Evolutionary conservation across 2,888 invertebrate genomes (phyloP).

Genomic region (Silvanus unidentatus): DNA sequence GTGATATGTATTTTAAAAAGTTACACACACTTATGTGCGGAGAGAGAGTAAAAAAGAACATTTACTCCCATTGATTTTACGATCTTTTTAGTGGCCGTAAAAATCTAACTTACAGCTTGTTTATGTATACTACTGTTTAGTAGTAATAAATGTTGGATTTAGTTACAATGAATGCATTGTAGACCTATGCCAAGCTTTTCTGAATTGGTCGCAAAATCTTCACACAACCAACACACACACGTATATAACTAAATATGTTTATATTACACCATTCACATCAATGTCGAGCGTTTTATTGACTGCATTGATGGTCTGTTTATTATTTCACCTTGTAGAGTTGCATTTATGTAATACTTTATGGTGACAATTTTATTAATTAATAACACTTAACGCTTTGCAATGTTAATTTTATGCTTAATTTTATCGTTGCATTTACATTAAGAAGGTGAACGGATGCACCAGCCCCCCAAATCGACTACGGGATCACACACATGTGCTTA

Average conservation of each 20-base stretch:
- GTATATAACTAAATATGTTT: too few relatives aligned
- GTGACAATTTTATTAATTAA: slow-evolving; percentile 28
- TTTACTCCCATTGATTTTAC: slow-evolving; percentile 47
- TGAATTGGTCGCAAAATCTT: slow-evolving; percentile 31
- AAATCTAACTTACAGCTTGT: slow-evolving; percentile 49
- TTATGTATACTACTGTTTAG: slow-evolving; percentile 48
- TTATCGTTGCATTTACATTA: slow-evolving; percentile 6
- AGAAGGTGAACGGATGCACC: too few relatives aligned
- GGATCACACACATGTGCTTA: too few relatives aligned
- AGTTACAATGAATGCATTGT: slow-evolving; percentile 28
- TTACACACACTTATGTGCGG: background rate
- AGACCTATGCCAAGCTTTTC: slow-evolving; percentile 43
- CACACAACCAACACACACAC: background rate
- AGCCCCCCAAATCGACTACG: too few relatives aligned
- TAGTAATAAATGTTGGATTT: slow-evolving; percentile 44
- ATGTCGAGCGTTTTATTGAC: slow-evolving; percentile 43
- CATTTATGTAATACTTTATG: slow-evolving; percentile 41
- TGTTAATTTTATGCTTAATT: slow-evolving; percentile 25
- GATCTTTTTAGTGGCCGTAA: slow-evolving; percentile 46
- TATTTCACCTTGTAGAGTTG: slow-evolving; percentile 43
- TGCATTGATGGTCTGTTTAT: slow-evolving; percentile 45
- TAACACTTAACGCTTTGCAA: slow-evolving; percentile 32
- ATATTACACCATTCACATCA: slow-evolving; percentile 33
- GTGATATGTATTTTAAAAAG: background rate
- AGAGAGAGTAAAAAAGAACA: slow-evolving; percentile 25